Evolutionary conservation across 2,888 invertebrate genomes (phyloP), one percentile per base, ranked within the genome.

Genomic region (Bellardia bayeri): DNA sequence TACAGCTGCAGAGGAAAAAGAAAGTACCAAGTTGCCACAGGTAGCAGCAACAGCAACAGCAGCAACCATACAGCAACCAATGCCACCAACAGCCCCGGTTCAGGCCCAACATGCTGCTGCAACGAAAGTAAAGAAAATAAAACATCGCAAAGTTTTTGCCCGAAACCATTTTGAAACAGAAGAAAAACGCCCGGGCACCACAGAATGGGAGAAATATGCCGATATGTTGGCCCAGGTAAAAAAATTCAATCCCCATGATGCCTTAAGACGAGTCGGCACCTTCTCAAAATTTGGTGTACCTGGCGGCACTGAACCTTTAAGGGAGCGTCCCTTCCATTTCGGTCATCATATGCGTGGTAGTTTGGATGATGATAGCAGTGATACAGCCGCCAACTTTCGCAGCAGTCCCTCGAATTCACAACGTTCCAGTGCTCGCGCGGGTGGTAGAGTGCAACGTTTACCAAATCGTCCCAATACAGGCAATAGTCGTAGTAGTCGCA

Each of bases 121-220:
- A 9, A 30, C 5, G 2, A 68, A 66, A 66, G 13, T 42, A 9
- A 61, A 42, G 16, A 82, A 78, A 72, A 7, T 11, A 3, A 56
- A 76, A 83, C 16, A 1, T 6, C 11, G 80, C n/a, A 80, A 51
- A 16, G n/a, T 66, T 45, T 2, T 45, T 11, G 45, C 13, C 37
- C 49, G 42, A 40, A 37, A 16, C 13, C 37, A 6, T 37, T 6
- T 23, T 3, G 40, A 49, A 49, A 40, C 37, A 54, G 88, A 82
- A 42, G 83, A 87, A 56, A 87, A 86, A 2, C 90, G 92, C 1
- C 92, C 93, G 2, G 87, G 76, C 74, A 92, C 92, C 61, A 93
- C 93, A 13, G 93, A 93, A 40, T 93, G 93, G 93, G 93, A 93
- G 63, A 92, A 91, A 75, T 91, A 91, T 83, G 93, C 93, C 5